Evolutionary conservation across 2,888 invertebrate species (phyloP), one percentile per base, ranked within the genome.

Genomic region (Sphaeridia pumilis): DNA sequence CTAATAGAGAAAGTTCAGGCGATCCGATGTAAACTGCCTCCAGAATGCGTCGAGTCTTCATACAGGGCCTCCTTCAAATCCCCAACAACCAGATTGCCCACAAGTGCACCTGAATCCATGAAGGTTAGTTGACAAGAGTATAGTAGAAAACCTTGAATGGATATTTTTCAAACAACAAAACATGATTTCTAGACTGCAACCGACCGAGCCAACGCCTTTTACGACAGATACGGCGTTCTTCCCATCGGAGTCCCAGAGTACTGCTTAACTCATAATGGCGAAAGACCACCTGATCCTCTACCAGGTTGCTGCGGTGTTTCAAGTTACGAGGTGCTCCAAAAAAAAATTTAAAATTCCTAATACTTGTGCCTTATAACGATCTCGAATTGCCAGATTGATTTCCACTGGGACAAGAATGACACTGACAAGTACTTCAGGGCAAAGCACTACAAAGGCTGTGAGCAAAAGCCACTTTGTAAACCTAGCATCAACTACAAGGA

Each of bases 261-360:
- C 49, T 63, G 61, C 36, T 46, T 63, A 26, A n/a, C n/a, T n/a
- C n/a, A n/a, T n/a, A 60, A 63, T 24, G 63, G 60, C 7, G 60
- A 60, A 10, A 50, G 56, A 4, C 64, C 64, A 3, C 57, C 59
- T 41, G 63, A 63, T 46, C 52, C 62, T 14, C 28, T 60, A 46
- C 65, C 65, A n/a, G 50, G 56, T 35, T 65, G 63, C 49, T 60
- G 63, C 46, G 63, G 63, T 43, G 43, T 65, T 5, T 65, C 65
- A 14, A 63, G 61, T 21, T 62, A 65, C 38, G 58, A 58, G 46
- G 58, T 57, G 12, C 35, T 25, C n/a, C n/a, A n/a, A n/a, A n/a
- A n/a, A n/a, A n/a, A n/a, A n/a, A n/a, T n/a, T n/a, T n/a, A n/a
- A n/a, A n/a, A n/a, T n/a, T n/a, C n/a, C n/a, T n/a, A n/a, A n/a